Conservation (phyloP, 2,888 invertebrate species). For the Brachycybe producta region DNA sequence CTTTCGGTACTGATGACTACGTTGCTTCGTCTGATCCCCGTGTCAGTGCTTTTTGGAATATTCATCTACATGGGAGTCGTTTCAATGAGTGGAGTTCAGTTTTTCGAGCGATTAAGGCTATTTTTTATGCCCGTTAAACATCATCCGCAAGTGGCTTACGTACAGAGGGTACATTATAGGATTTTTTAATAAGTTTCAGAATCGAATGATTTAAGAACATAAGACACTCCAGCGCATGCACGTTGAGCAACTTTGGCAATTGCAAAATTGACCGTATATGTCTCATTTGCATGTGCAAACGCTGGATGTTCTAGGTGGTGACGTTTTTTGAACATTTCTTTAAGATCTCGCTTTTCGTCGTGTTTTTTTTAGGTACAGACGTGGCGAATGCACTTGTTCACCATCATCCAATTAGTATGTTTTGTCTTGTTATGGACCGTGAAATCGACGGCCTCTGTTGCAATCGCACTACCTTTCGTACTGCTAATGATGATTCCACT, state of each 20-base stretch:
- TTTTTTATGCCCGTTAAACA: slow-evolving; percentile 92
- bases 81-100: slow-evolving; percentile 83
- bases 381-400: slow-evolving; percentile 82
- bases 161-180: slow-evolving; percentile 61
- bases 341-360: slow-evolving; percentile 15
- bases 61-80: slow-evolving; percentile 89
- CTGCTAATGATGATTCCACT: slow-evolving; percentile 82
- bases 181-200: too few relatives aligned
- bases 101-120: slow-evolving; percentile 76
- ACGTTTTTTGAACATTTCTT: neutral
- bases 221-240: too few relatives aligned
- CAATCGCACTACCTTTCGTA: slow-evolving; percentile 87
- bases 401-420: slow-evolving; percentile 66
- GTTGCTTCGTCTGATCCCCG: slow-evolving; percentile 68
- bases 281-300: too few relatives aligned
- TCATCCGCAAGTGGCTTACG: slow-evolving; percentile 80
- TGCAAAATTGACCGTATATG: too few relatives aligned
- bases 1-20: slow-evolving; percentile 67
- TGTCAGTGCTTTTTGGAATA: slow-evolving; percentile 93
- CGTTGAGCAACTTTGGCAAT: too few relatives aligned
- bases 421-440: slow-evolving; percentile 69
- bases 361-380: slow-evolving; percentile 57
- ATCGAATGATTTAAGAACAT: too few relatives aligned
- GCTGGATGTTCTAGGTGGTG: too few relatives aligned
- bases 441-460: slow-evolving; percentile 76